Evolutionary conservation across 2,113 vertebrate genomes (phyloP).

Genomic region (Otus sunia): DNA sequence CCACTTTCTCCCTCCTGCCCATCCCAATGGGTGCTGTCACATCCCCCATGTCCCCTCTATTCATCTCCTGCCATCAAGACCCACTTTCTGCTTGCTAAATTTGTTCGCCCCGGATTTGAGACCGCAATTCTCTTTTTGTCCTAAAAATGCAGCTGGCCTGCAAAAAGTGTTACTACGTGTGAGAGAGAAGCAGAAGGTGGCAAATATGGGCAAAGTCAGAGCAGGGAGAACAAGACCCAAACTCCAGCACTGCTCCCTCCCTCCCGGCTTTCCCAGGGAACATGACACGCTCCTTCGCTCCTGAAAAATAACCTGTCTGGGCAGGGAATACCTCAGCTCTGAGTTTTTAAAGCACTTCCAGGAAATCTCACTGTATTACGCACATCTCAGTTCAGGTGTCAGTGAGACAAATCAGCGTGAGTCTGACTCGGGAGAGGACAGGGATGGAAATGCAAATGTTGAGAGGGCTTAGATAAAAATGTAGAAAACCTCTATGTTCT

Average conservation of each 20-base stretch:
- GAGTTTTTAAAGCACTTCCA: not conserved
- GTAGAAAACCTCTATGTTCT: not conserved
- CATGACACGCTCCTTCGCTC: fast-evolving
- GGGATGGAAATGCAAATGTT: not conserved
- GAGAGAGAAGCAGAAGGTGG: not conserved
- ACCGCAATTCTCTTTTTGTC: not conserved
- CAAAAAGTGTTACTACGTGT: not conserved
- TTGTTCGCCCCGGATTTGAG: not conserved
- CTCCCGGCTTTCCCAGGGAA: not conserved
- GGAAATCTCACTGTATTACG: not conserved
- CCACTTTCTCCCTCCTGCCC: not conserved
- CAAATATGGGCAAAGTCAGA: not conserved
- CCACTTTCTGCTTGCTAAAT: not conserved
- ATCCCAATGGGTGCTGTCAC: not conserved
- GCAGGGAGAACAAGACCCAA: not conserved
- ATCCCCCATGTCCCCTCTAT: fast-evolving
- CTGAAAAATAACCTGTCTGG: not conserved
- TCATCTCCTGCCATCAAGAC: not conserved
- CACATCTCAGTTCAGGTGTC: not conserved
- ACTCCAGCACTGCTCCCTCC: not conserved
- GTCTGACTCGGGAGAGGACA: not conserved
- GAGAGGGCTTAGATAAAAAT: not conserved
- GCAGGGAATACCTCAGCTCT: not conserved
- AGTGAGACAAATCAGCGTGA: not conserved
- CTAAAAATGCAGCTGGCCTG: not conserved